Base-by-base conservation (phyloP, 2,797 vertebrate species). In the Gymnodraco acuticeps region DNA sequence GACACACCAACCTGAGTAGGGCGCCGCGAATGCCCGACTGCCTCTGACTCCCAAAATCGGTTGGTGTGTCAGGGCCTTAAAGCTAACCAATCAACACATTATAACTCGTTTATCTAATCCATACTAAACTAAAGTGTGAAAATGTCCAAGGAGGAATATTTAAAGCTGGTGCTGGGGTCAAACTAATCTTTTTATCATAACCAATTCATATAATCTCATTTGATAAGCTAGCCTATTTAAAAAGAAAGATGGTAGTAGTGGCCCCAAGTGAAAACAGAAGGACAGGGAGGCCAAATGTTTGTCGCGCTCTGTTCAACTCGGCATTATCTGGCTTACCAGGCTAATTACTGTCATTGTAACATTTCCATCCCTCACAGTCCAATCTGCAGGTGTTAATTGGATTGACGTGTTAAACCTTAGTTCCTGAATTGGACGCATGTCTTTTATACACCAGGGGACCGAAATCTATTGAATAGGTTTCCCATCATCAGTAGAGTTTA, bases 351-450 rank as follows among this genome's bases (percentile, higher is more conserved):
- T 82, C 56, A 76, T 5, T 10, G 14, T 45, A 63, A n/a, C 14
- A 13, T 73, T 86, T 79, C 70, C 60, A 78, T 74, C 43, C 33
- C 64, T 66, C 70, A 75, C 15, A 19, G 70, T 58, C 45, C 43
- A 31, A 27, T 55, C 27, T 50, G 19, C 58, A 64, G 71, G 82
- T 82, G 77, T 89, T 85, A 78, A 88, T 81, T 86, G 77, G 73
- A 62, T 33, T 78, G 78, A 85, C 11, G 63, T 64, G 70, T 78
- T 84, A 47, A 84, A 71, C 38, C 58, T 74, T 23, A 71, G 80
- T 81, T 76, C 72, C 71, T 72, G 77, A 63, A 62, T 61, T 55
- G 69, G 67, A 73, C 45, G 12, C 19, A 2, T 74, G 27, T 52
- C 47, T 41, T 61, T 48, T 17, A 68, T 55, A 61, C 23, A 61